Percentiles rank a stretch among this genome's conserved stretches.
These are phyloP conservation scores for Rhinoderma darwinii DNA, from an alignment of 2,113 vertebrate genomes.

Conservation along the genomic window DNA sequence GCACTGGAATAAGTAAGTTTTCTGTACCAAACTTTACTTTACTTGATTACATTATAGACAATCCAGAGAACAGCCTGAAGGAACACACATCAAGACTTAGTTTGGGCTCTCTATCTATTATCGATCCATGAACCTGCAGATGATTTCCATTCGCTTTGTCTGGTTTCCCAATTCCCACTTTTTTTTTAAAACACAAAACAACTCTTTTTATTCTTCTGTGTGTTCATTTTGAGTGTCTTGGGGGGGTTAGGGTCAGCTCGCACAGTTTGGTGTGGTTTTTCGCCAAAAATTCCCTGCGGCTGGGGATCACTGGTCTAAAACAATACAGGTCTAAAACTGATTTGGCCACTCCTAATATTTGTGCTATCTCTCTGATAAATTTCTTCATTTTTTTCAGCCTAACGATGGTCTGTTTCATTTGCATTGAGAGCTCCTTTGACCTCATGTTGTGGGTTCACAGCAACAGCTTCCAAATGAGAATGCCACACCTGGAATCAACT, in stretches of 20 bases:
- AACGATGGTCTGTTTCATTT: no score
- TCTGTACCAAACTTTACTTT: not conserved
- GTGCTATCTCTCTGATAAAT: no score
- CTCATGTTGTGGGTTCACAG: no score
- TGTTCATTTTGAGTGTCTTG: not conserved
- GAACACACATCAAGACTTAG: not conserved
- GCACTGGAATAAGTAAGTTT: not conserved
- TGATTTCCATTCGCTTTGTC: not conserved
- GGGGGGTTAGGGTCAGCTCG: no score
- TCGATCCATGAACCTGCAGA: not conserved
- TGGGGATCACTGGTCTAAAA: no score
- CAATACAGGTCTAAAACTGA: no score
- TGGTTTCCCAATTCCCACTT: not conserved
- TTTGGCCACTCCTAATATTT: no score
- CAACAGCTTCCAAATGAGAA: no score
- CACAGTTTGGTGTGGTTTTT: not conserved
- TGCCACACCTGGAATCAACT: no score
- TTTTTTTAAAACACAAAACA: not conserved
- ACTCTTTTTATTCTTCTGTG: not conserved
- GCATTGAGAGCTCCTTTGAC: no score
- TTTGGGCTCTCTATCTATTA: not conserved
- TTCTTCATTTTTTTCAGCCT: no score
- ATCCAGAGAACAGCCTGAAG: conserved; percentile 12
- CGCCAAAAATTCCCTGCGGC: no score
- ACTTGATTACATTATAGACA: not conserved